A percentile compares a stretch with the other conserved stretches of the same genome.
Conservation (phyloP, 2,888 invertebrate species). For the Margaritifera margaritifera region DNA sequence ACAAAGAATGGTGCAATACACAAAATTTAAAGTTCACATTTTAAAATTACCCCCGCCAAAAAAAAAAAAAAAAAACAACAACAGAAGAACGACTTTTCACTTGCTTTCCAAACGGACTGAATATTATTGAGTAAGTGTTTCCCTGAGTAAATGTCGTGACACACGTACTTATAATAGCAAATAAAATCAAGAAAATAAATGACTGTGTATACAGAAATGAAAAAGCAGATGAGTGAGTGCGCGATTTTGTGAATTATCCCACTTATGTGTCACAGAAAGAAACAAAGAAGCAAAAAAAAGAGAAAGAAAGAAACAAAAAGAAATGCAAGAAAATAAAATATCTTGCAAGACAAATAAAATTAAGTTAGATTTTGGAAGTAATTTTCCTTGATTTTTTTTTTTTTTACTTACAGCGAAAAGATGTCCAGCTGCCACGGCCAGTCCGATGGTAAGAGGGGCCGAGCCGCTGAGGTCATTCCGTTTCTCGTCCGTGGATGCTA, state of each 20-base stretch:
- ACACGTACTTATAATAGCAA: too few relatives aligned
- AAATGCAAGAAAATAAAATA: background rate
- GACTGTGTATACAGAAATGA: too few relatives aligned
- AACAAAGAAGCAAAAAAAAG: too few relatives aligned
- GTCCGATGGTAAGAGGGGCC: constrained; percentile 86
- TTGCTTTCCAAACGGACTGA: background rate
- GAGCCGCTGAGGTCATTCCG: constrained; percentile 88
- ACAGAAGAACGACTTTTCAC: background rate
- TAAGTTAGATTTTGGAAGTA: background rate
- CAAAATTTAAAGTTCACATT: too few relatives aligned
- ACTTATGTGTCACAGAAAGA: too few relatives aligned
- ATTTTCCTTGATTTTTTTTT: background rate
- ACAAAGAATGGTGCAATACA: too few relatives aligned
- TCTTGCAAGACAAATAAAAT: background rate
- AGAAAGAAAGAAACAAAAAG: background rate
- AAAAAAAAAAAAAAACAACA: background rate
- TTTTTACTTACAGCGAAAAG: constrained; percentile 84
- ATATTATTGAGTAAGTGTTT: too few relatives aligned
- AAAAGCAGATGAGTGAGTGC: too few relatives aligned
- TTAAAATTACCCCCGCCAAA: too few relatives aligned
- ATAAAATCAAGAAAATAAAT: too few relatives aligned
- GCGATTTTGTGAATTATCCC: too few relatives aligned
- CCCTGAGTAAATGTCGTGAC: too few relatives aligned
- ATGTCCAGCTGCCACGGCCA: constrained; percentile 91
- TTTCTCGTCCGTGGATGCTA: constrained; percentile 85